Conservation (phyloP, 2,113 vertebrate species). For the Pelmatolapia mariae region DNA sequence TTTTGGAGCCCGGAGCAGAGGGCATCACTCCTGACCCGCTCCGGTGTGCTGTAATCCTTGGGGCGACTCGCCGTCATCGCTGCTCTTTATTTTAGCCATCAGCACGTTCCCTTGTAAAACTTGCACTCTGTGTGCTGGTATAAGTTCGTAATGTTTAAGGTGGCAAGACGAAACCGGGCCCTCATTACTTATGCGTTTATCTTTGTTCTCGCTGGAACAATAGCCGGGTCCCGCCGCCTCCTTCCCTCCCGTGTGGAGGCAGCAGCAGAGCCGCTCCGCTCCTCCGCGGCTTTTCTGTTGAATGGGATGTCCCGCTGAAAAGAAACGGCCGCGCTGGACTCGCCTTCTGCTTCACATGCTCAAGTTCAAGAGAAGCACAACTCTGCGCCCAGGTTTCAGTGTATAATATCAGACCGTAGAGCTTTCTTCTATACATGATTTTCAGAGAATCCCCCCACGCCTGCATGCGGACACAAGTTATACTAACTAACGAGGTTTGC, state of each 20-base stretch:
- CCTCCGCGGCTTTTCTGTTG: not conserved
- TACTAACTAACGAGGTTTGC: not conserved
- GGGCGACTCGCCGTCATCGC: not conserved
- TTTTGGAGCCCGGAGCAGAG: not conserved
- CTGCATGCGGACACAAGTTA: not conserved
- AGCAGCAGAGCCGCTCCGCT: conserved; percentile 1
- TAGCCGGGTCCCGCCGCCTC: conserved; percentile 49
- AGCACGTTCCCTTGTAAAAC: not conserved
- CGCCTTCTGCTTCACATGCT: not conserved
- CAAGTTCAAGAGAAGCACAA: not conserved
- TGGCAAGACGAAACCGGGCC: not conserved
- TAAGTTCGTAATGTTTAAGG: not conserved
- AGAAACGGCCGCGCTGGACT: not conserved
- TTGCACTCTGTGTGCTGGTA: not conserved
- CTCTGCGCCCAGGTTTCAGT: not conserved
- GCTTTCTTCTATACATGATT: not conserved
- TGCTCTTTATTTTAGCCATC: not conserved
- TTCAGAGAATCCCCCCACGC: not conserved
- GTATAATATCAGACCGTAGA: not conserved
- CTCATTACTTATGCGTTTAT: conserved; percentile 61
- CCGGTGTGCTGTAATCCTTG: not conserved
- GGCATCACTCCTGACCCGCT: not conserved
- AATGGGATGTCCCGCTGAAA: conserved; percentile 39
- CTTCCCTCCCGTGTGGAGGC: conserved; percentile 17
- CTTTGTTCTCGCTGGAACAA: conserved; percentile 76